These are phyloP conservation scores for Poeciliopsis retropinna DNA, from an alignment of 2,113 vertebrate genomes.

Conservation along the genomic window DNA sequence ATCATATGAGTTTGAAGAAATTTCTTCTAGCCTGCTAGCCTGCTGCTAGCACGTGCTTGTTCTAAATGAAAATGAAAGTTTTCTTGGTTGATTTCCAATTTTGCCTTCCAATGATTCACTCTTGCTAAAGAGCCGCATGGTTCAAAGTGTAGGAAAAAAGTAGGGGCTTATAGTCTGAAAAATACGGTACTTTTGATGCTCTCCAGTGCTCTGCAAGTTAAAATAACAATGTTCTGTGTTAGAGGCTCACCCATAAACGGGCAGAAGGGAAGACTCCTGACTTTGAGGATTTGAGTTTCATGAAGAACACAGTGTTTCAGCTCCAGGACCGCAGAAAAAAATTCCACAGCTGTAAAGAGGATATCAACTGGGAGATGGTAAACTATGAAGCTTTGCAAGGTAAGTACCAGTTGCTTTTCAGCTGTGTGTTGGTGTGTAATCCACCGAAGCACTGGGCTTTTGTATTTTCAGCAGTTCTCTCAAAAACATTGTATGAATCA, in stretches of 20 bases:
- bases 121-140: too few species aligned
- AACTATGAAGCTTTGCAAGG: constrained; percentile 74
- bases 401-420: constrained; percentile 4
- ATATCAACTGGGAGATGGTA: constrained; percentile 80
- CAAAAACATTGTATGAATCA: background rate
- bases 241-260: background rate
- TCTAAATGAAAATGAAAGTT: too few species aligned
- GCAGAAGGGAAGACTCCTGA: constrained; percentile 20
- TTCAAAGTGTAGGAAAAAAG: too few species aligned
- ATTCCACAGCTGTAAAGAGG: constrained; percentile 76
- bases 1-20: too few species aligned
- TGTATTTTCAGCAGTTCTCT: background rate
- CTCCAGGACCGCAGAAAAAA: constrained; percentile 72
- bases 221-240: background rate
- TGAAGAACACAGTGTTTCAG: constrained; percentile 72
- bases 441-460: too few species aligned
- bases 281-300: constrained; percentile 56
- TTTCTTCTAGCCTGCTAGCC: too few species aligned
- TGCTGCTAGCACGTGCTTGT: too few species aligned
- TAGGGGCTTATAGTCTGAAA: too few species aligned
- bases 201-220: background rate
- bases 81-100: too few species aligned
- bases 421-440: background rate
- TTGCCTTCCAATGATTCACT: too few species aligned
- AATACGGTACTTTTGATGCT: background rate